Evolutionary conservation across 2,797 vertebrate species (phyloP).

Genomic region (Mormyrus hasselquistii): DNA sequence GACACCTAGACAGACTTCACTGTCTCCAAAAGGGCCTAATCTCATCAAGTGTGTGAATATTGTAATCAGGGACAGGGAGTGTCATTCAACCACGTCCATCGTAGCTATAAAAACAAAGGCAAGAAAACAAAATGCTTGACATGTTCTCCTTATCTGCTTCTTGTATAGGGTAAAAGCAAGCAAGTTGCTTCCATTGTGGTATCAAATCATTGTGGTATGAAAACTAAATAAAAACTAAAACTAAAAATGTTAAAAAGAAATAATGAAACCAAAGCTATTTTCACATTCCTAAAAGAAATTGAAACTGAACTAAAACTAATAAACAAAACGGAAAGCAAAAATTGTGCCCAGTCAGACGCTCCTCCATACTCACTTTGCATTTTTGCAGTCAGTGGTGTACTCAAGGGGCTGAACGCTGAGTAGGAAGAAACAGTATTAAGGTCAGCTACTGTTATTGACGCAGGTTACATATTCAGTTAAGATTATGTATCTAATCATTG

Average conservation of each 20-base stretch:
- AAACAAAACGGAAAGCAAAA: background rate
- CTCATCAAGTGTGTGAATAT: background rate
- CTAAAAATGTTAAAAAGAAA: background rate
- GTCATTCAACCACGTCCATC: background rate
- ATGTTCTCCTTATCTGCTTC: background rate
- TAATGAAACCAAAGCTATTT: background rate
- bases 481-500: background rate
- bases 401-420: constrained; percentile 60
- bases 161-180: background rate
- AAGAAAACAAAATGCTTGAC: background rate
- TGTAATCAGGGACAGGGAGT: background rate
- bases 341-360: background rate
- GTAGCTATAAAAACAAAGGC: background rate
- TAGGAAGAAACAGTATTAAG: constrained; percentile 22
- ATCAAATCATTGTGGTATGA: background rate
- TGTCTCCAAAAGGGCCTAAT: background rate
- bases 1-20: background rate
- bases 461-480: background rate
- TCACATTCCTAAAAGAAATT: background rate
- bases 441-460: background rate
- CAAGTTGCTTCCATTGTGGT: background rate
- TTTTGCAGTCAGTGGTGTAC: constrained; percentile 56
- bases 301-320: background rate
- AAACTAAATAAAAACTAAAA: background rate
- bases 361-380: constrained; percentile 58